Evolutionary conservation across 1,140 invertebrate genomes (phyloP).

Genomic region (Oncopodura yosiiana): DNA sequence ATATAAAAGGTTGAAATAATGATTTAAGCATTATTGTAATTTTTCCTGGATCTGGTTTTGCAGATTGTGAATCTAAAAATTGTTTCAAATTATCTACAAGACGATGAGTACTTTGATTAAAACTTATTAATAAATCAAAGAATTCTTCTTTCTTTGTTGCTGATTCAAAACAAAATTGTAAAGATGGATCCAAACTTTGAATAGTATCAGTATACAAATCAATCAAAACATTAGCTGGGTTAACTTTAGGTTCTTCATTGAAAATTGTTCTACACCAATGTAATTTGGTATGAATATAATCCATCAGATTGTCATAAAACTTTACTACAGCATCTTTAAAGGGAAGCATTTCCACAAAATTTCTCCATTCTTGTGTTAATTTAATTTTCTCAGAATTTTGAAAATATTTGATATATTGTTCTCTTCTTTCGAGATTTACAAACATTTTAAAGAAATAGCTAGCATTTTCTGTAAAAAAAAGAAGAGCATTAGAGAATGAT

Average conservation of each 20-base stretch:
- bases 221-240: slow-evolving; percentile 23
- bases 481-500: neutral
- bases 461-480: slow-evolving; percentile 27
- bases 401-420: slow-evolving; percentile 34
- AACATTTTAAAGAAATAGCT: slow-evolving; percentile 33
- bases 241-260: slow-evolving; percentile 10
- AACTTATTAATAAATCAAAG: slow-evolving; percentile 28
- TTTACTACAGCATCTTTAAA: slow-evolving; percentile 31
- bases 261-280: slow-evolving; percentile 33
- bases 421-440: slow-evolving; percentile 24
- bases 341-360: slow-evolving; percentile 22
- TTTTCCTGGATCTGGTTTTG: slow-evolving; percentile 4
- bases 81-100: slow-evolving; percentile 25
- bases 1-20: slow-evolving; percentile 23
- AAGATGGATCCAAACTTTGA: slow-evolving; percentile 25
- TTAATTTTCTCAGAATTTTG: slow-evolving; percentile 33
- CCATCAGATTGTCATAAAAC: slow-evolving; percentile 30
- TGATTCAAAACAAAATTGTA: slow-evolving; percentile 32
- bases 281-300: slow-evolving; percentile 32
- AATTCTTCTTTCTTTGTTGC: slow-evolving; percentile 31
- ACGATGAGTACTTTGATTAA: slow-evolving; percentile 31
- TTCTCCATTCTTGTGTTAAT: slow-evolving; percentile 32
- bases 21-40: slow-evolving; percentile 15
- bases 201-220: slow-evolving; percentile 29
- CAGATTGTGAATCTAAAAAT: slow-evolving; percentile 19